Evolutionary conservation across 2,113 vertebrate genomes (phyloP), one percentile per base, ranked within the genome.

Genomic region (Halcyon malimbica): DNA sequence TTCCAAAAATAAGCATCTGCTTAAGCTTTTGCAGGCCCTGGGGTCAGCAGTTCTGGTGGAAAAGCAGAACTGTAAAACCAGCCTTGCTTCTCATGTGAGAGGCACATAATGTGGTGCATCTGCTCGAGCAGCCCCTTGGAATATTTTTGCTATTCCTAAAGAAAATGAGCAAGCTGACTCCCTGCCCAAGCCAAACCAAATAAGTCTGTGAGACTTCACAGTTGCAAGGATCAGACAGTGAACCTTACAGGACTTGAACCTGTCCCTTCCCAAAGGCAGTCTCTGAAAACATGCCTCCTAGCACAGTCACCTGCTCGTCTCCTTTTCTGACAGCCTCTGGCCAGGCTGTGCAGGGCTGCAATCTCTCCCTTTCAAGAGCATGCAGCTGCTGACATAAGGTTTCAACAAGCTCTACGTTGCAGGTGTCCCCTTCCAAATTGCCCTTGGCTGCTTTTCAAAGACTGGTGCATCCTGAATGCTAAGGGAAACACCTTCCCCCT

Each of bases 381-480:
- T 0, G 1, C 44, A 80, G 44, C 23, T 63, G 64, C 25, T 63
- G n/a, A 78, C 8, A 2, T 7, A 77, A 63, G 73, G 89, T 2
- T 50, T 29, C 51, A 86, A 68, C 9, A 59, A 78, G 28, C 28
- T 59, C 46, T 26, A 1, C 0, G 0, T 54, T 81, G 51, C 56
- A 70, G 21, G 23, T 75, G 80, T 84, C 48, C 60, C 46, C 35
- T 60, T 67, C 80, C 0, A 1, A 86, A 77, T 46, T 0, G 0
- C 6, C 9, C 17, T 42, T 51, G 79, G 13, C 23, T 90, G 54
- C 46, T 92, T 83, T 92, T 92, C 91, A 82, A 78, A 83, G 73
- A 23, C 37, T 19, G 20, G 24, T 23, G 53, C 13, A 28, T 53
- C 35, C 53, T 4, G 2, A 67, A 15, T 37, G 6, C 21, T 53